Conservation (phyloP, 2,888 invertebrate species). For the Drosophila monieri region DNA sequence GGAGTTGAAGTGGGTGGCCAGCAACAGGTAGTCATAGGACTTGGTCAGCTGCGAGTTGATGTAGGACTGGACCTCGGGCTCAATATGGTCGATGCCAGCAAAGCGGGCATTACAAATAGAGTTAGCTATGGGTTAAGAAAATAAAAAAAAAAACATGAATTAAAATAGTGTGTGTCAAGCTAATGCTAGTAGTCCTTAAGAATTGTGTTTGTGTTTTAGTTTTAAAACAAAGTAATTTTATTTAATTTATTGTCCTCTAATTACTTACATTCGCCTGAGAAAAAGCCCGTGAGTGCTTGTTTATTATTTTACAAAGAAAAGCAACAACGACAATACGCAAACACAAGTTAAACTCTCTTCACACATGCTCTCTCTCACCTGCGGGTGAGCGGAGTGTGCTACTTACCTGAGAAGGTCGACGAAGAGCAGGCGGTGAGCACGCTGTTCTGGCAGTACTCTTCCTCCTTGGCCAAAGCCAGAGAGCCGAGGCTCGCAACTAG, state of each 20-base stretch:
- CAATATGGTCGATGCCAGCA: constrained; percentile 74
- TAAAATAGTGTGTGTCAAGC: neutral
- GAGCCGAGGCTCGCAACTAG: constrained; percentile 84
- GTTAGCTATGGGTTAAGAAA: constrained; percentile 16
- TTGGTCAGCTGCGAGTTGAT: constrained; percentile 87
- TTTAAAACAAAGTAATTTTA: neutral
- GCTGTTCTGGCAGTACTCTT: constrained; percentile 87
- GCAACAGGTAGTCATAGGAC: constrained; percentile 90
- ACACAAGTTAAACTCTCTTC: constrained; percentile 41
- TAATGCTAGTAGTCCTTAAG: neutral
- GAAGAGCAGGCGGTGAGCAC: constrained; percentile 85
- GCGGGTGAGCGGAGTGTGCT: constrained; percentile 11
- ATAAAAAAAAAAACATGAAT: neutral
- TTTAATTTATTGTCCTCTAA: neutral
- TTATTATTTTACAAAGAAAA: constrained; percentile 62
- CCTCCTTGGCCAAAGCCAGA: constrained; percentile 81
- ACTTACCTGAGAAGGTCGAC: constrained; percentile 73
- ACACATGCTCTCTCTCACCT: constrained; percentile 34
- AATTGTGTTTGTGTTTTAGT: constrained; percentile 1
- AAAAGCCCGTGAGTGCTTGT: constrained; percentile 80
- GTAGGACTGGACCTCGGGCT: constrained; percentile 76
- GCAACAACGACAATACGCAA: constrained; percentile 46
- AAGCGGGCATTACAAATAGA: constrained; percentile 73
- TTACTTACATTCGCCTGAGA: constrained; percentile 78
- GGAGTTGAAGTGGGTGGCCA: constrained; percentile 91